A percentile compares a stretch with the other conserved stretches of the same genome.
Evolutionary conservation across 2,113 vertebrate species (phyloP).

Genomic region (Agapornis roseicollis): DNA sequence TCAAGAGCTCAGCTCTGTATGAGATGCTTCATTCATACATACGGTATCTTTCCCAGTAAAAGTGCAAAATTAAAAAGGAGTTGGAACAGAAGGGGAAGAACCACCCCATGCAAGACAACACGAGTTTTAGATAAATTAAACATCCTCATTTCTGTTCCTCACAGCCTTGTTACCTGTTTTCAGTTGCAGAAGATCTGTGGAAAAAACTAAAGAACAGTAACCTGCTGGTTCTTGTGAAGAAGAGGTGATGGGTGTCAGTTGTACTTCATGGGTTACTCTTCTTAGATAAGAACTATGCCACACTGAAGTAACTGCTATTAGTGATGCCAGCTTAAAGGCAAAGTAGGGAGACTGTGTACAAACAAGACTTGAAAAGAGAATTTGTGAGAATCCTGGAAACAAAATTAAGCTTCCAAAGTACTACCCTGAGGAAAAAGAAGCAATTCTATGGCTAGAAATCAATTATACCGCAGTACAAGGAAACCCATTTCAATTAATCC

Average conservation of each 20-base stretch:
- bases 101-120: neutral
- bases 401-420: neutral
- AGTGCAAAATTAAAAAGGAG: neutral
- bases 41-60: neutral
- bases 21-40: neutral
- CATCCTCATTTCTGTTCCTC: neutral
- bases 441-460: conserved; percentile 6
- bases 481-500: conserved; percentile 11
- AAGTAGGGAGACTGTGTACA: neutral
- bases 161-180: neutral
- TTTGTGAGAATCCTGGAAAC: neutral
- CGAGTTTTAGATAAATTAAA: neutral
- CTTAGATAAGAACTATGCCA: neutral
- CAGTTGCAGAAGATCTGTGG: neutral
- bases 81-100: neutral
- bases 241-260: neutral
- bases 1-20: neutral
- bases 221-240: neutral
- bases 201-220: neutral
- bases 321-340: neutral
- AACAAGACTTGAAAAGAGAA: neutral
- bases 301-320: neutral
- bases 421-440: neutral
- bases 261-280: neutral
- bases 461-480: neutral